Evolutionary conservation across 1,140 invertebrate species (phyloP).

Genomic region (Drosophila funebris): DNA sequence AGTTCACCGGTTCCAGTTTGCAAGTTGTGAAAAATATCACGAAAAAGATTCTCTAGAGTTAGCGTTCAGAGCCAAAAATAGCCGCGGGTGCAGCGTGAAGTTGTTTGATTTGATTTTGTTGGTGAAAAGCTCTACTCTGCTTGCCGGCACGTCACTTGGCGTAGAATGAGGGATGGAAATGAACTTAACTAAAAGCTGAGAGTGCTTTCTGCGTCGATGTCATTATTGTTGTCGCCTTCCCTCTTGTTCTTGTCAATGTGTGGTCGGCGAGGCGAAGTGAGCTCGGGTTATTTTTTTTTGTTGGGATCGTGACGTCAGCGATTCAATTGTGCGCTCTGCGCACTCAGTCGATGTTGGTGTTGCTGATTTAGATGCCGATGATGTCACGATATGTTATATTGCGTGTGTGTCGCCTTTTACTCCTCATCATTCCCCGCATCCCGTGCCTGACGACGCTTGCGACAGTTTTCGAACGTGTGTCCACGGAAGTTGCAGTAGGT

Average conservation of each 20-base stretch:
- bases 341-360: conserved; percentile 10
- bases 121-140: conserved; percentile 40
- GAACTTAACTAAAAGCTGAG: background rate
- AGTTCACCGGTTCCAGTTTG: conserved; percentile 2
- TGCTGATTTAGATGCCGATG: conserved; percentile 25
- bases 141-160: conserved; percentile 53
- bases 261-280: conserved; percentile 22
- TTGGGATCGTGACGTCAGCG: conserved; percentile 10
- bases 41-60: background rate
- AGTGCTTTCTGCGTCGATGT: conserved; percentile 9
- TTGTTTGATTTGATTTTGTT: conserved; percentile 6
- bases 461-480: conserved; percentile 62
- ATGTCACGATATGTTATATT: conserved; percentile 14
- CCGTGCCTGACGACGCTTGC: conserved; percentile 42
- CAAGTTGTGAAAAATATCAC: background rate
- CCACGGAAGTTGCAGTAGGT: conserved; percentile 71
- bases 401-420: conserved; percentile 24
- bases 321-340: conserved; percentile 22
- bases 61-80: conserved; percentile 62
- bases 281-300: conserved; percentile 12
- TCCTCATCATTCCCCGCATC: conserved; percentile 21
- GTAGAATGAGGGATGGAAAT: conserved; percentile 30
- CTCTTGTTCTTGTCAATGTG: conserved; percentile 25
- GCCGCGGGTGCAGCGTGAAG: conserved; percentile 57
- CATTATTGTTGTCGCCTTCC: conserved; percentile 14